Base-by-base conservation (phyloP, 2,113 vertebrate species). In the Anser cygnoides region DNA sequence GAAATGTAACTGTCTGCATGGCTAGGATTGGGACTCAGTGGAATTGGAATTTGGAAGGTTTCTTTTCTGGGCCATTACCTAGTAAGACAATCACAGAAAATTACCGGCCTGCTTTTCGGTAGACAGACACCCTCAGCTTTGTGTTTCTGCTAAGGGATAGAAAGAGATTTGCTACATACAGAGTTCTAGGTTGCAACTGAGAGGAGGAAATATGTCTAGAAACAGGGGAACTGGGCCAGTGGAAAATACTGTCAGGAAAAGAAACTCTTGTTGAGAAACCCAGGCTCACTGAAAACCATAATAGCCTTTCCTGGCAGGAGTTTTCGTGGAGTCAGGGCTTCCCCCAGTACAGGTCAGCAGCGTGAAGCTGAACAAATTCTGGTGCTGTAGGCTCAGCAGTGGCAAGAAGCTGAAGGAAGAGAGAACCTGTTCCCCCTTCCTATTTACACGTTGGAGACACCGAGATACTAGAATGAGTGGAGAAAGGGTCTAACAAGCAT, bases 371-470 rank as follows among this genome's bases (percentile, higher is more conserved):
- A 79, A 83, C 1, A 0, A 23, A 3, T 33, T 79, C 62, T 82
- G 85, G 5, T 43, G 81, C 83, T 55, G 49, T 11, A 55, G 59
- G 62, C 39, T 90, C 84, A 87, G 95, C 81, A 73, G 86, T 65
- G 87, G 74, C 74, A 52, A 96, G 92, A 96, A 96, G 94, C 94
- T 94, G 79, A 74, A 93, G 67, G 78, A 92, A 88, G 66, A 83
- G 58, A 87, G 92, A 68, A 43, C 62, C 63, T 84, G 18, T 82
- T 82, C 89, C 78, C 52, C 82, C 81, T 92, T 87, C 79, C 77
- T 97, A 97, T 97, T 96, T 97, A 97, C 94, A 96, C 15, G 49
- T 61, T 86, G 65, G 92, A 89, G 82, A 96, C 88, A 85, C 37
- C 46, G 13, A 94, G 89, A 78, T 96, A 93, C 89, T 90, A 91